phyloP scores from a whole-genome alignment of 2,797 vertebrate genomes.

The Gymnoscopelus microlampas region DNA sequence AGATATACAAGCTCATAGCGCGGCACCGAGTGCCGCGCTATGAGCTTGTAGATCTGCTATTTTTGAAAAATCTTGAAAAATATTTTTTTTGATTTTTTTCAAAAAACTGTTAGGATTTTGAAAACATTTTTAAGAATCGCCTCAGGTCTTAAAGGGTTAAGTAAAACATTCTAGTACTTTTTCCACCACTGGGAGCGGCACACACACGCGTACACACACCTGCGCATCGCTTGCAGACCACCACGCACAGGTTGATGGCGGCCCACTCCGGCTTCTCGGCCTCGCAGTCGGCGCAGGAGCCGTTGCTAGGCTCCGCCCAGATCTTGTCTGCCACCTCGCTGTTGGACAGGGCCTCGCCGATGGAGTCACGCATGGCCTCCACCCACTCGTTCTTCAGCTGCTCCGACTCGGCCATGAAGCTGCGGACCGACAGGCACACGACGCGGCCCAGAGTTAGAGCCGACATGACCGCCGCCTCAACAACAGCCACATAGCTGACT shows the following conservation, averaged over 20 bases:
- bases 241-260: slow-evolving; percentile 92
- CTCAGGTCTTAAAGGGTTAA: too few relatives aligned
- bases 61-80: too few relatives aligned
- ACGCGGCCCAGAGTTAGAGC: slow-evolving; percentile 20
- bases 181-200: too few relatives aligned
- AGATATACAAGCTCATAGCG: too few relatives aligned
- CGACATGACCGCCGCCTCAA: slow-evolving; percentile 32
- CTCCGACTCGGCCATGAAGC: slow-evolving; percentile 90
- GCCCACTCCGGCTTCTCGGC: slow-evolving; percentile 90
- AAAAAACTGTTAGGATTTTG: too few relatives aligned
- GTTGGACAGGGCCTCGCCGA: slow-evolving; percentile 90
- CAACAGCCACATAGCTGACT: too few relatives aligned
- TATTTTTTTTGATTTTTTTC: too few relatives aligned
- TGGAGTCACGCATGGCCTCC: slow-evolving; percentile 88
- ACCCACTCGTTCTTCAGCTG: slow-evolving; percentile 90
- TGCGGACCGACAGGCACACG: slow-evolving; percentile 61
- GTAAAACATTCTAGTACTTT: too few relatives aligned
- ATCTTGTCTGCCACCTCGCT: slow-evolving; percentile 88
- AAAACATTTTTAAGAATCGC: too few relatives aligned
- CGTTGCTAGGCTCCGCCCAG: slow-evolving; percentile 88
- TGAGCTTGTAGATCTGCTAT: too few relatives aligned
- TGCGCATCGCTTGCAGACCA: slow-evolving; percentile 95
- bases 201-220: slow-evolving; percentile 75
- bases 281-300: slow-evolving; percentile 88
- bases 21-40: too few relatives aligned